Evolutionary conservation across 2,888 invertebrate genomes (phyloP), one percentile per base, ranked within the genome.

Genomic region (Tipula lateralis): DNA sequence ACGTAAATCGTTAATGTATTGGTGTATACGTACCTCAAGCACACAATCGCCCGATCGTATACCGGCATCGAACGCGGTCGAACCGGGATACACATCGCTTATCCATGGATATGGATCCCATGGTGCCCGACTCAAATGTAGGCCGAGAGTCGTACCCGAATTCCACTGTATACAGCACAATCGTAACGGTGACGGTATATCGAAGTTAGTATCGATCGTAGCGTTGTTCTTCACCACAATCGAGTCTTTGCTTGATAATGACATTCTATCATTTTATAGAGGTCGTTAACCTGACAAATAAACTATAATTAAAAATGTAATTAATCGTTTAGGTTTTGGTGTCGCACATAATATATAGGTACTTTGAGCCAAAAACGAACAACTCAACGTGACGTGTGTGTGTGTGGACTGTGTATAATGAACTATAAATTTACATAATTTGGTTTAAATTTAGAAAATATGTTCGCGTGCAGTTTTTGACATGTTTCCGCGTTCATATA

Each of bases 51-150:
- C 95, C 5, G 92, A 91, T 87, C 91, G 92, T 84, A 95, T 88
- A 0, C 95, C 95, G 0, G 94, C 93, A 0, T 88, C 85, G 84
- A 93, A 92, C 0, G 95, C 95, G 85, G 92, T 90, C 0, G 94
- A 93, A 1, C 90, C 91, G 0, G 89, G 88, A 39, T 93, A 93
- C 66, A 95, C 93, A 84, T 92, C 93, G 88, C 91, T 91, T 86
- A 95, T 93, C 95, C 95, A 95, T 0, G 95, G 95, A 89, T 95
- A 95, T 0, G 95, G 95, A 88, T 95, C 95, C 95, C 95, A 95
- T 1, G 29, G 83, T 30, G 83, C 29, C 86, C 95, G 92, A 4
- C 94, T 94, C 84, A 95, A 90, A 86, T 95, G 92, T 88, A 95
- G 93, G 1, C 95, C 95, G 83, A 94, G 92, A 3, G 92, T 92